These are phyloP conservation scores for Crax fasciolata DNA, from an alignment of 2,797 vertebrate genomes.

Conservation along the genomic window DNA sequence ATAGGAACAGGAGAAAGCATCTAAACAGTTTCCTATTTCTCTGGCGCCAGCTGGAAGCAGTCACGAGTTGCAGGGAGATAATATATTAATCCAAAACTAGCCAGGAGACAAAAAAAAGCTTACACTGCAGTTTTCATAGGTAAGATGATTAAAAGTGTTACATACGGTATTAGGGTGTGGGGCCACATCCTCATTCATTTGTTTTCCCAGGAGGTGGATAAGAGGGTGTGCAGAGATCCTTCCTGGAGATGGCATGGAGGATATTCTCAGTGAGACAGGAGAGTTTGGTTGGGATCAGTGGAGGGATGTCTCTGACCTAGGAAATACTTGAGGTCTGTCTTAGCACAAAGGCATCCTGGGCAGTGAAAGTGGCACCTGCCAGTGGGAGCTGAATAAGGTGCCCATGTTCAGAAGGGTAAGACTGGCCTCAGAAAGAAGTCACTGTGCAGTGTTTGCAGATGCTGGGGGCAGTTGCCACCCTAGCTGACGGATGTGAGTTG, in stretches of 20 bases:
- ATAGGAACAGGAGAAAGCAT: slow-evolving; percentile 39
- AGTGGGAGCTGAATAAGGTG: neutral
- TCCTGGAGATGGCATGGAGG: neutral
- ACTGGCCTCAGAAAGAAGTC: neutral
- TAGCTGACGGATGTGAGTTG: neutral
- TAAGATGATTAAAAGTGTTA: slow-evolving; percentile 62
- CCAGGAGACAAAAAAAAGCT: slow-evolving; percentile 63
- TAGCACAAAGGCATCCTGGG: fast-evolving
- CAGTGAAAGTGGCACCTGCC: neutral
- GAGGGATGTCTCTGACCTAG: neutral
- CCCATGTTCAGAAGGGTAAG: neutral
- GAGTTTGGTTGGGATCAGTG: neutral
- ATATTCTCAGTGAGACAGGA: neutral
- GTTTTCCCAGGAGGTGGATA: slow-evolving; percentile 9
- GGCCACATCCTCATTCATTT: slow-evolving; percentile 28
- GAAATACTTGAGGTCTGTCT: neutral
- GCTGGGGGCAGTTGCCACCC: neutral
- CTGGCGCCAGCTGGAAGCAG: slow-evolving; percentile 44
- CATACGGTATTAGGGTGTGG: neutral
- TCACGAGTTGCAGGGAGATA: slow-evolving; percentile 36
- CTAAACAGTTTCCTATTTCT: slow-evolving; percentile 52
- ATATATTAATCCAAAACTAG: slow-evolving; percentile 68
- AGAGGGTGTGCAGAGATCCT: neutral
- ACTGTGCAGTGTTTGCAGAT: neutral
- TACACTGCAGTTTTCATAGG: slow-evolving; percentile 30